Evolutionary conservation across 2,113 vertebrate genomes (phyloP).

Genomic region (Pterocles orientalis): DNA sequence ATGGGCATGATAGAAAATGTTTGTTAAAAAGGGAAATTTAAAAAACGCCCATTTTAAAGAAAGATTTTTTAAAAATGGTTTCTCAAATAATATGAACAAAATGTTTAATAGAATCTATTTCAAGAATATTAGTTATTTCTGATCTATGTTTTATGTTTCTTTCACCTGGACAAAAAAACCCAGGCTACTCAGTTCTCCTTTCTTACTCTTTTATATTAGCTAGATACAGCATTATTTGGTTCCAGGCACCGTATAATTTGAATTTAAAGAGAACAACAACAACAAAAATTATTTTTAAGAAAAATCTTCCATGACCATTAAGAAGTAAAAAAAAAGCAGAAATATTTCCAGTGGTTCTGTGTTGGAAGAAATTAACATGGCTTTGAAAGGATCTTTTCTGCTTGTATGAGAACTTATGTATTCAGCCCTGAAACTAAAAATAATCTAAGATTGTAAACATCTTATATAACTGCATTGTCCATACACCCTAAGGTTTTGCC

Average conservation of each 20-base stretch:
- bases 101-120: not conserved
- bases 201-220: not conserved
- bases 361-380: not conserved
- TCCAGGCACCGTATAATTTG: not conserved
- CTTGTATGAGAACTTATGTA: not conserved
- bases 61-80: not conserved
- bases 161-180: not conserved
- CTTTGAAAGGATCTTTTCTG: not conserved
- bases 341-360: not conserved
- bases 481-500: slow-evolving; percentile 19
- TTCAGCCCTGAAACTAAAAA: slow-evolving; percentile 38
- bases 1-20: not conserved
- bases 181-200: not conserved
- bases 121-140: not conserved
- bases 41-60: not conserved
- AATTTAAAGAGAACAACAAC: not conserved
- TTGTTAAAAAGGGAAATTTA: not conserved
- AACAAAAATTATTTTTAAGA: not conserved
- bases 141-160: not conserved
- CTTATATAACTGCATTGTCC: slow-evolving; percentile 35
- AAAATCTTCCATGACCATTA: not conserved
- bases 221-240: not conserved
- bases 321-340: not conserved
- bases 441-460: slow-evolving; percentile 36
- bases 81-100: not conserved